Evolutionary conservation across 2,113 vertebrate species (phyloP).

Genomic region (Ranitomeya variabilis): DNA sequence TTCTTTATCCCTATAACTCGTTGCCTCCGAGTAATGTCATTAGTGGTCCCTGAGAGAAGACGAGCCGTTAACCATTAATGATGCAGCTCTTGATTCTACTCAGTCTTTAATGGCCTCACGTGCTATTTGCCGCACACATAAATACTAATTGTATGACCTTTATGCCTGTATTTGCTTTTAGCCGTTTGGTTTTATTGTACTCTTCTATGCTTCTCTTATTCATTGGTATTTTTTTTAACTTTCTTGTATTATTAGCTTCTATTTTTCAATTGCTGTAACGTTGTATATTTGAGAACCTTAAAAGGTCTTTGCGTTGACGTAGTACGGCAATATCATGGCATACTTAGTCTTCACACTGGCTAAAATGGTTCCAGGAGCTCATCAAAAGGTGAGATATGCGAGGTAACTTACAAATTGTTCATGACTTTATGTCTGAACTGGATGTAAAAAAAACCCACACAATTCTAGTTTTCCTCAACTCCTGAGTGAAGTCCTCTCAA

Average conservation of each 20-base stretch:
- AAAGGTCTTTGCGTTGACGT: not conserved
- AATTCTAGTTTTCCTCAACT: not conserved
- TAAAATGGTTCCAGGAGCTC: not conserved
- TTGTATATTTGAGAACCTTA: not conserved
- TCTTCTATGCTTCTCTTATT: not conserved
- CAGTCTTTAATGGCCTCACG: not conserved
- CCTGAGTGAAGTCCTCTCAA: not conserved
- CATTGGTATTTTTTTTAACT: not conserved
- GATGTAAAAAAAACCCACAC: not conserved
- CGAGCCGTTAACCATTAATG: conserved; percentile 10
- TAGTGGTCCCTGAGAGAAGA: not conserved
- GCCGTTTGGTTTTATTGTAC: not conserved
- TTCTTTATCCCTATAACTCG: conserved; percentile 49
- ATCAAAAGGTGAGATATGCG: not conserved
- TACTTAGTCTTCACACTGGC: not conserved
- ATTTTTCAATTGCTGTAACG: not conserved
- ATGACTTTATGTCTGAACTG: not conserved
- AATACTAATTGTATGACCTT: conserved; percentile 1
- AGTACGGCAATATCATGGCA: not conserved
- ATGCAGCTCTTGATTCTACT: not conserved
- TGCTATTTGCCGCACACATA: not conserved
- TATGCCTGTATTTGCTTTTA: not conserved
- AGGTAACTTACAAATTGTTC: not conserved
- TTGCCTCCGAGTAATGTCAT: conserved; percentile 19
- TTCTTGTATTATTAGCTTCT: not conserved